Percentiles rank a stretch among this genome's conserved stretches.
Evolutionary conservation across 2,888 invertebrate species (phyloP).

Genomic region (Portevinia maculata): DNA sequence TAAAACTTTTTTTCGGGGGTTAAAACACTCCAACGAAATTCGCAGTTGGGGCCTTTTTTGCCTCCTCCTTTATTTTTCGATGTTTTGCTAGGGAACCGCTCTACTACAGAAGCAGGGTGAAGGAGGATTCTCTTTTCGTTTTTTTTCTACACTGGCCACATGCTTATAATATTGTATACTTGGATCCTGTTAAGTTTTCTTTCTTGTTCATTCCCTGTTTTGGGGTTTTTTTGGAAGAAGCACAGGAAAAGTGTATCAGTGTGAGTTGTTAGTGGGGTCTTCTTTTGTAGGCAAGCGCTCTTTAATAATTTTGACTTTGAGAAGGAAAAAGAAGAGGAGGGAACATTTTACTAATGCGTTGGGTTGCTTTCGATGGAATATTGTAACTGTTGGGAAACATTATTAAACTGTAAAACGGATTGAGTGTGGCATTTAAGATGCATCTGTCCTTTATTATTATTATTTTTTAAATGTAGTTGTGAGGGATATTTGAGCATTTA

Average conservation of each 20-base stretch:
- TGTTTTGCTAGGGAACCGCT: conserved; percentile 49
- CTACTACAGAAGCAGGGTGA: conserved; percentile 22
- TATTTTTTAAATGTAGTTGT: no score
- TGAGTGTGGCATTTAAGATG: conserved; percentile 10
- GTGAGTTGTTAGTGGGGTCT: background rate
- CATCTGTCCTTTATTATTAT: no score
- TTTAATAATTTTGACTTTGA: conserved; percentile 45
- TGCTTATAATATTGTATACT: conserved; percentile 60
- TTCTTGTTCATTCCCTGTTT: conserved; percentile 3
- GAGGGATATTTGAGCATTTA: no score
- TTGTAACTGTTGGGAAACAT: conserved; percentile 29
- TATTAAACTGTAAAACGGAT: conserved; percentile 3
- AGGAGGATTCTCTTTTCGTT: conserved; percentile 25
- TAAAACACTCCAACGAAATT: conserved; percentile 70
- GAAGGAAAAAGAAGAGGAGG: conserved; percentile 21
- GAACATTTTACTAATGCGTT: conserved; percentile 26
- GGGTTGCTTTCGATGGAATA: conserved; percentile 21
- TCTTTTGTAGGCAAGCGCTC: conserved; percentile 49
- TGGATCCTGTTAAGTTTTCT: conserved; percentile 39
- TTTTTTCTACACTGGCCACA: conserved; percentile 44
- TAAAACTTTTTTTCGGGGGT: conserved; percentile 64
- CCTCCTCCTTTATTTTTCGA: conserved; percentile 43
- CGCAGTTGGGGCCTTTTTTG: conserved; percentile 8
- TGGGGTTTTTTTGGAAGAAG: conserved; percentile 2
- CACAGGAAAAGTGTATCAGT: conserved; percentile 9